Evolutionary conservation across 1,140 invertebrate genomes (phyloP), one percentile per base, ranked within the genome.

Genomic region (Paracyclopina nana): DNA sequence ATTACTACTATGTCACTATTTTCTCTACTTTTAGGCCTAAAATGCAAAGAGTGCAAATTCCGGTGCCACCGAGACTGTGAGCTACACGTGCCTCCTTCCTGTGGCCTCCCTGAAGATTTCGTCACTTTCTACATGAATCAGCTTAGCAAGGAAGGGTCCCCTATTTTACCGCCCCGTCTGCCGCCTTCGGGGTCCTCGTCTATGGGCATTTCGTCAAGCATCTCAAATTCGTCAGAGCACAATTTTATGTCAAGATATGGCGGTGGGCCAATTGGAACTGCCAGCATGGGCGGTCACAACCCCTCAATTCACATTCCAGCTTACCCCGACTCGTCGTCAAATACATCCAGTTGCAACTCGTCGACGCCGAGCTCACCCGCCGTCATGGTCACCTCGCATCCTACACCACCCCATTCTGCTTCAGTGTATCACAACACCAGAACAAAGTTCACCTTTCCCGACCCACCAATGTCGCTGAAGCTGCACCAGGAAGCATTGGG

Each of bases 21-120:
- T 9, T 50, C 20, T 6, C 26, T 46, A 16, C 45, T 22, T 60
- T 54, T 44, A 66, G 67, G 78, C 40, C 71, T 84, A 45, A 88
- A 84, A 64, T 95, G 90, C 66, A 90, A 80, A 64, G 83, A 91
- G 62, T 95, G 88, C 73, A 92, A 91, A 69, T 94, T 84, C 67
- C 85, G 84, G 59, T 94, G 86, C 67, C 81, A 85, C 63, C 74
- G 78, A 59, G 83, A 91, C 60, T 95, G 90, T 66, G 80, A 82
- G 59, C 73, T 74, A 22, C 86, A 84, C 70, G 87, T 88, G 55
- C 80, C 83, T 56, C 82, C 84, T 1, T 86, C 83, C 26, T 95
- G 88, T 67, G 83, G 85, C 29, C 67, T 94, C 56, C 83, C 86
- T 24, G 71, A 74, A 40, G 81, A 80, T 63, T 75, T 82, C 58